Evolutionary conservation across 2,888 invertebrate species (phyloP).

Genomic region (Tiliacea citrago): DNA sequence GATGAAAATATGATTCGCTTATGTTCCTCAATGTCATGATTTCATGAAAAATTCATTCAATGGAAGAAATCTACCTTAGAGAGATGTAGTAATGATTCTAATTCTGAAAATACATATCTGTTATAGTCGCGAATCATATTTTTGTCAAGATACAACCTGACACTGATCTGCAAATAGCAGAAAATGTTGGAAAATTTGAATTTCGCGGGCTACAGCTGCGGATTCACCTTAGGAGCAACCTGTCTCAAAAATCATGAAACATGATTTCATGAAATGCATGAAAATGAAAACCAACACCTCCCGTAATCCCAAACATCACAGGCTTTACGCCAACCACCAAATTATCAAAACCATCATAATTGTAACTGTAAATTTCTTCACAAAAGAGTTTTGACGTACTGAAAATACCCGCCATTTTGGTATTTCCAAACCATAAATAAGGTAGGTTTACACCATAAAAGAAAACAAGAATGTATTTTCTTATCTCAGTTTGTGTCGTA

Average conservation of each 20-base stretch:
- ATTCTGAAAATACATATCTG: too few species aligned
- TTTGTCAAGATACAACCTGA: too few species aligned
- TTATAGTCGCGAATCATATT: too few species aligned
- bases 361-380: slow-evolving; percentile 19
- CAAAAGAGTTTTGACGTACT: slow-evolving; percentile 28
- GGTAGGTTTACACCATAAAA: slow-evolving; percentile 16
- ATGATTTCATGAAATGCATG: background rate
- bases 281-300: background rate
- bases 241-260: background rate
- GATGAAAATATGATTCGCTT: too few species aligned
- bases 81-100: too few species aligned
- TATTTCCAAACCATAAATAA: slow-evolving; percentile 24
- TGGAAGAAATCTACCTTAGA: too few species aligned
- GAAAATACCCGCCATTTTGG: slow-evolving; percentile 36
- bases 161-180: too few species aligned
- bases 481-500: slow-evolving; percentile 37
- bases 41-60: too few species aligned
- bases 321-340: slow-evolving; percentile 5
- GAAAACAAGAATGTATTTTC: slow-evolving; percentile 54
- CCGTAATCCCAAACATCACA: background rate
- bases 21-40: too few species aligned
- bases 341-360: slow-evolving; percentile 32
- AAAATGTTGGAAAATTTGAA: too few species aligned
- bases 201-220: too few species aligned
- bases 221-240: background rate